Conservation (phyloP, 2,113 vertebrate genomes). For the Sus scrofa region T2T-Sscrofa CM000812.6:219078001-219078500, state of each 20-base stretch:
- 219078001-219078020: too few relatives aligned
- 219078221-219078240: not conserved
- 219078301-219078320: not conserved
- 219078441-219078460: not conserved
- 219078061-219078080: too few relatives aligned
- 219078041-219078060: too few relatives aligned
- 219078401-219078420: not conserved
- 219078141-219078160: not conserved
- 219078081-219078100: too few relatives aligned
- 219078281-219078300: too few relatives aligned
- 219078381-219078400: not conserved
- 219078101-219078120: too few relatives aligned
- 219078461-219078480: not conserved
- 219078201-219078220: not conserved
- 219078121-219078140: too few relatives aligned
- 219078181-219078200: not conserved
- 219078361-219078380: constrained; percentile 44
- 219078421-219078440: not conserved
- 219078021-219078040: too few relatives aligned
- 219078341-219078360: not conserved
- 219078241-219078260: not conserved
- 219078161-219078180: not conserved
- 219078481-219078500: not conserved
- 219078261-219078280: not conserved
- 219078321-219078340: not conserved